phyloP scores from a whole-genome alignment of 2,113 vertebrate genomes.

The Aphelocoma coerulescens region DNA sequence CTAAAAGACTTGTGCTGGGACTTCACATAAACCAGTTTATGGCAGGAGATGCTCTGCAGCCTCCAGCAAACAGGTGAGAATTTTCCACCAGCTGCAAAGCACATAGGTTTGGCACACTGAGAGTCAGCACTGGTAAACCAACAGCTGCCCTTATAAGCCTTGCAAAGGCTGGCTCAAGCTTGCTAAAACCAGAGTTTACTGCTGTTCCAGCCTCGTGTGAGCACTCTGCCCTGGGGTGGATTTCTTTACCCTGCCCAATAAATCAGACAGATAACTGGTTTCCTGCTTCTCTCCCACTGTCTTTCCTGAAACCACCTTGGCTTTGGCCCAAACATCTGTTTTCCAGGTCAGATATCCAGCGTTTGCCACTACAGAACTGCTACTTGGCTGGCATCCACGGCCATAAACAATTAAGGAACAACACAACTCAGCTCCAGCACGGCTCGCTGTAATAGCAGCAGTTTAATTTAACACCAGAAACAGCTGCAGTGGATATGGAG shows the following conservation, averaged over 20 bases:
- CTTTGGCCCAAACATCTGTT: slow-evolving; percentile 51
- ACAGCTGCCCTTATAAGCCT: not conserved
- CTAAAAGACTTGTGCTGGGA: not conserved
- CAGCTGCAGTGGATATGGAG: slow-evolving; percentile 35
- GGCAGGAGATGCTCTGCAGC: not conserved
- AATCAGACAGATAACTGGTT: slow-evolving; percentile 42
- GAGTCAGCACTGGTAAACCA: not conserved
- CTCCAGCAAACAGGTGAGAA: not conserved
- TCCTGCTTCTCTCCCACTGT: not conserved
- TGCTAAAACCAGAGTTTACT: not conserved
- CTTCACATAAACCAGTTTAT: not conserved
- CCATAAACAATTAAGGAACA: slow-evolving; percentile 27
- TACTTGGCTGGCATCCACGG: slow-evolving; percentile 9
- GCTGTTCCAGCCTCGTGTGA: not conserved
- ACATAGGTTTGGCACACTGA: not conserved
- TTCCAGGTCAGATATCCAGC: not conserved
- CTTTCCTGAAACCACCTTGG: slow-evolving; percentile 30
- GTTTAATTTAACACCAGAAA: slow-evolving; percentile 37
- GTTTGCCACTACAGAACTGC: not conserved
- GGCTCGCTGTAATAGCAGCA: not conserved
- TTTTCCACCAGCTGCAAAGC: not conserved
- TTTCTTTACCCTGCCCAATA: not conserved
- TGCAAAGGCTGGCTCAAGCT: not conserved
- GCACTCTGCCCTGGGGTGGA: not conserved
- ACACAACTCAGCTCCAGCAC: not conserved